Percentiles rank a stretch among this genome's conserved stretches.
phyloP scores from a whole-genome alignment of 2,113 vertebrate species.

The Mellivora capensis region DNA sequence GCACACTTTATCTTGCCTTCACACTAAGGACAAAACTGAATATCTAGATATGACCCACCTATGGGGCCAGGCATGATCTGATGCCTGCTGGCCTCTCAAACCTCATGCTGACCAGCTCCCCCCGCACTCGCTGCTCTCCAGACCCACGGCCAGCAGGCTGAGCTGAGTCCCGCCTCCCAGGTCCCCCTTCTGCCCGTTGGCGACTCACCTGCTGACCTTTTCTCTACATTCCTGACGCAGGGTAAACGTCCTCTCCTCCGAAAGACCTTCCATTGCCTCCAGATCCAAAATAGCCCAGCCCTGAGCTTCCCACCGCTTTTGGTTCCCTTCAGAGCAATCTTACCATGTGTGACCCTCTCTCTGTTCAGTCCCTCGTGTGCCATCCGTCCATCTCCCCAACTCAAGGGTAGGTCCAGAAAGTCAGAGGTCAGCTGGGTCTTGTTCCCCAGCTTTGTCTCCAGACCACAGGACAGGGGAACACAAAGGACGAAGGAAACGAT shows the following conservation, averaged over 20 bases:
- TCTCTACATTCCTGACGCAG: neutral
- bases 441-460: neutral
- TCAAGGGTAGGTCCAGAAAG: neutral
- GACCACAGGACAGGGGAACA: too few species aligned
- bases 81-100: neutral
- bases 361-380: neutral
- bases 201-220: neutral
- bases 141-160: too few species aligned
- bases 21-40: neutral
- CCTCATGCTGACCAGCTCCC: too few species aligned
- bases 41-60: neutral
- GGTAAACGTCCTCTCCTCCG: neutral
- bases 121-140: neutral
- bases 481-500: neutral
- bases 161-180: accelerated
- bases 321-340: neutral
- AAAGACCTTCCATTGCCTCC: neutral
- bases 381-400: neutral
- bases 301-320: neutral
- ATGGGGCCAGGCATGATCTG: neutral
- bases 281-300: neutral
- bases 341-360: accelerated
- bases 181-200: accelerated
- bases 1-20: neutral
- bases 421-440: neutral